Evolutionary conservation across 2,113 vertebrate genomes (phyloP).

Genomic region (Triplophysa rosa): DNA sequence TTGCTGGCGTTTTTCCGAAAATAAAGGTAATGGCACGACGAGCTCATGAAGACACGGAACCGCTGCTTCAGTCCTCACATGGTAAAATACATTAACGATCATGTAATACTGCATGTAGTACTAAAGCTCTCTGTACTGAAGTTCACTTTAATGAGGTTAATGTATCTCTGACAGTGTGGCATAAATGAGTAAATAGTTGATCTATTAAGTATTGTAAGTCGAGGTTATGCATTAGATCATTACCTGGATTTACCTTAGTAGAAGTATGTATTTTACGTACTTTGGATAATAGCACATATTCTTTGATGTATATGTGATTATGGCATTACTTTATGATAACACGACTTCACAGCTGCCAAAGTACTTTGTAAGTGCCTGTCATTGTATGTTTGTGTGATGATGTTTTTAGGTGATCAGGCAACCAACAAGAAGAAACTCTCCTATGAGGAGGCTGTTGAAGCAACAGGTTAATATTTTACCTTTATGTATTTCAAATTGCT

Average conservation of each 20-base stretch:
- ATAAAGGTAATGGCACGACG: constrained; percentile 57
- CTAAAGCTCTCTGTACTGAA: neutral
- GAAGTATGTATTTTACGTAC: neutral
- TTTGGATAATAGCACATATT: too few relatives aligned
- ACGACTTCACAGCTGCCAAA: too few relatives aligned
- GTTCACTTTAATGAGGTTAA: neutral
- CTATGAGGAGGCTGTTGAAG: constrained; percentile 72
- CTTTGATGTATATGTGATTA: too few relatives aligned
- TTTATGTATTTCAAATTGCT: neutral
- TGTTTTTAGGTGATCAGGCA: neutral
- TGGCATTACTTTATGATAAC: too few relatives aligned
- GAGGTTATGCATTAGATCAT: too few relatives aligned
- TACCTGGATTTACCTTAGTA: neutral
- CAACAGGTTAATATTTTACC: constrained; percentile 62
- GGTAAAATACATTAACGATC: neutral
- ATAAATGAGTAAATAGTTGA: neutral
- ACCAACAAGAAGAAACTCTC: constrained; percentile 47
- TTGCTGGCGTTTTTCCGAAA: neutral
- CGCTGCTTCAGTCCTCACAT: constrained; percentile 57
- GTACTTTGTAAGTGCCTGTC: neutral
- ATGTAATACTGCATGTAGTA: neutral
- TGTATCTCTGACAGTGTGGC: neutral
- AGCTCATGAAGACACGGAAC: constrained; percentile 16
- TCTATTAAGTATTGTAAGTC: neutral
- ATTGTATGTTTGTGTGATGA: constrained; percentile 30